Conservation (phyloP, 2,888 invertebrate species). For the Epistrophella euchroma region DNA sequence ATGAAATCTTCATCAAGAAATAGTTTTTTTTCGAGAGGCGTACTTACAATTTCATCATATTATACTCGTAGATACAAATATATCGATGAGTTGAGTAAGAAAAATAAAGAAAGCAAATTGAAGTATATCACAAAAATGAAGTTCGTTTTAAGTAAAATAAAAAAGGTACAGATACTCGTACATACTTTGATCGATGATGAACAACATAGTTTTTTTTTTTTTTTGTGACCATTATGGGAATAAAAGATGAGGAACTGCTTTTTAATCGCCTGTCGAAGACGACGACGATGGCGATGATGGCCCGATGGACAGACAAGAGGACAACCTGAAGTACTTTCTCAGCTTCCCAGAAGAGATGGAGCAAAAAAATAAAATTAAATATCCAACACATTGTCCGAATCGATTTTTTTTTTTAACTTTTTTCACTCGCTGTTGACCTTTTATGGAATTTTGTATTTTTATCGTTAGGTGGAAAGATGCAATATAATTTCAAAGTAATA, state of each 20-base stretch:
- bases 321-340: slow-evolving; percentile 67
- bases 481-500: neutral
- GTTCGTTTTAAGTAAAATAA: slow-evolving; percentile 12
- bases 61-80: neutral
- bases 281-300: neutral
- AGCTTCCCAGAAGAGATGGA: slow-evolving; percentile 66
- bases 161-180: slow-evolving; percentile 12
- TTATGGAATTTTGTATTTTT: slow-evolving; percentile 53
- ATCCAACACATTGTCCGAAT: slow-evolving; percentile 20
- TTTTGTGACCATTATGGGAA: slow-evolving; percentile 65
- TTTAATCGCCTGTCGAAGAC: slow-evolving; percentile 49
- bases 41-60: slow-evolving; percentile 57
- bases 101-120: slow-evolving; percentile 58
- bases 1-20: slow-evolving; percentile 19
- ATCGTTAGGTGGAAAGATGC: slow-evolving; percentile 31
- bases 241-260: slow-evolving; percentile 71
- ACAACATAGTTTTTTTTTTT: slow-evolving; percentile 20
- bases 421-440: slow-evolving; percentile 45
- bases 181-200: slow-evolving; percentile 55
- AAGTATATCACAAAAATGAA: slow-evolving; percentile 41
- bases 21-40: slow-evolving; percentile 32
- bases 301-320: neutral
- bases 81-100: slow-evolving; percentile 56
- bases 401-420: slow-evolving; percentile 30
- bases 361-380: slow-evolving; percentile 4